These are phyloP conservation scores for Pygocentrus nattereri DNA, from an alignment of 2,797 vertebrate genomes.

Conservation along the genomic window DNA sequence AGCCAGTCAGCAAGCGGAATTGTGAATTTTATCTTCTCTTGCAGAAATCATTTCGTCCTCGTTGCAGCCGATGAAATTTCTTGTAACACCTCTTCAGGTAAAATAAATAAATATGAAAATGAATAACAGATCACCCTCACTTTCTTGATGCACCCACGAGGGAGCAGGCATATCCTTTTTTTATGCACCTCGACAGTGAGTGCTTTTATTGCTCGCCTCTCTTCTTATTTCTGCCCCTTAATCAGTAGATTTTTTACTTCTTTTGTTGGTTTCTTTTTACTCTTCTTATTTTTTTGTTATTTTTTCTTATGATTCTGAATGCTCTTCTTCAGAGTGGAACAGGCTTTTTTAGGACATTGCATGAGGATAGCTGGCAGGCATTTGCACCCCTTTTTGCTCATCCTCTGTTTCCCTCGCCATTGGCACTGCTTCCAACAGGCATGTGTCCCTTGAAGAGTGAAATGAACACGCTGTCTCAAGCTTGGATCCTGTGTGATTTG, in stretches of 20 bases:
- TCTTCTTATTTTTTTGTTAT: slow-evolving; percentile 27
- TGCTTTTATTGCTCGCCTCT: slow-evolving; percentile 63
- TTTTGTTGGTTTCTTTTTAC: slow-evolving; percentile 29
- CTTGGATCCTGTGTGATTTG: slow-evolving; percentile 52
- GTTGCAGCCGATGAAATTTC: slow-evolving; percentile 97
- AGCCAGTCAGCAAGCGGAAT: slow-evolving; percentile 90
- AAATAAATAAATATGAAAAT: slow-evolving; percentile 80
- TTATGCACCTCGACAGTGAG: slow-evolving; percentile 64
- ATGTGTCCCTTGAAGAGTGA: slow-evolving; percentile 59
- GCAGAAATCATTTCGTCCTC: slow-evolving; percentile 97
- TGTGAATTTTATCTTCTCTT: slow-evolving; percentile 97
- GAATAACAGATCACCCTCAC: slow-evolving; percentile 72
- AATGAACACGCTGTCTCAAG: slow-evolving; percentile 58
- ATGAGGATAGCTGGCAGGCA: slow-evolving; percentile 65
- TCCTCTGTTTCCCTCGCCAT: slow-evolving; percentile 55
- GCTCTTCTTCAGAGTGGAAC: slow-evolving; percentile 53
- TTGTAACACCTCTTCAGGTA: slow-evolving; percentile 97
- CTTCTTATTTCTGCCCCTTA: slow-evolving; percentile 63
- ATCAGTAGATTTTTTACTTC: slow-evolving; percentile 60
- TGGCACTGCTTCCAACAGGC: slow-evolving; percentile 59
- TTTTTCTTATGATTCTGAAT: slow-evolving; percentile 54
- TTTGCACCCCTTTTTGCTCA: slow-evolving; percentile 55
- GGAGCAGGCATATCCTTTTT: slow-evolving; percentile 63
- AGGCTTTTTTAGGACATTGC: slow-evolving; percentile 58
- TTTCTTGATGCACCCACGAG: slow-evolving; percentile 82